Base-by-base conservation (phyloP, 1,140 invertebrate species). In the Hesperophylax magnus region DNA sequence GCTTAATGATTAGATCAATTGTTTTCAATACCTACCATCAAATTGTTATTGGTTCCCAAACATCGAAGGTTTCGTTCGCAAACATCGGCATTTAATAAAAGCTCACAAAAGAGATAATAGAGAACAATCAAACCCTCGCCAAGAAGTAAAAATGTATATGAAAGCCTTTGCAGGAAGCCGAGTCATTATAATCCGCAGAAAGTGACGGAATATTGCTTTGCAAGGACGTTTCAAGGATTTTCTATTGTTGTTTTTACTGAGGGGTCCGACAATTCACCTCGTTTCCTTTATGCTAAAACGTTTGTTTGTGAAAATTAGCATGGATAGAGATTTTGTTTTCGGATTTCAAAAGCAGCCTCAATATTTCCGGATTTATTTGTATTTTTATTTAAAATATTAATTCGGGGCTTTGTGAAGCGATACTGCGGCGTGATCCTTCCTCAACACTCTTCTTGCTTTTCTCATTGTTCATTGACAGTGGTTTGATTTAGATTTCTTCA, bases 291-390 rank as follows among this genome's bases (percentile, higher is more conserved):
- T 71, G 67, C 39, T 80, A 76, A 80, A 80, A 65, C 58, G 69
- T 65, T 76, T 80, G 79, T 80, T 80, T 75, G 54, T 80, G 39
- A 0, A 69, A 65, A 80, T 80, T 80, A 80, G 69, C 79, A 80
- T 80, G 67, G 79, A 80, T 80, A 76, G 79, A 80, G 69, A 39
- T 80, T 65, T 75, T 65, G 39, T 75, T 58, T 75, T 27, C 18
- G 39, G 52, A 31, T 54, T 56, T 71, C 54, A 27, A 65, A 54
- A 61, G 78, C 20, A 39, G 53, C 65, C 53, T 20, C 63, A 72
- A 31, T 56, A 31, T 58, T 56, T 77, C 56, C 15, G 75, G 53
- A 61, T 77, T 77, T 77, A 77, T 77, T 22, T 47, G 14, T 47
- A 47, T 47, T 77, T 76, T 77, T 39, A 18, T 77, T 75, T 56